phyloP scores from a whole-genome alignment of 2,797 vertebrate species.

The Cryptoblepharus egeriae region DNA sequence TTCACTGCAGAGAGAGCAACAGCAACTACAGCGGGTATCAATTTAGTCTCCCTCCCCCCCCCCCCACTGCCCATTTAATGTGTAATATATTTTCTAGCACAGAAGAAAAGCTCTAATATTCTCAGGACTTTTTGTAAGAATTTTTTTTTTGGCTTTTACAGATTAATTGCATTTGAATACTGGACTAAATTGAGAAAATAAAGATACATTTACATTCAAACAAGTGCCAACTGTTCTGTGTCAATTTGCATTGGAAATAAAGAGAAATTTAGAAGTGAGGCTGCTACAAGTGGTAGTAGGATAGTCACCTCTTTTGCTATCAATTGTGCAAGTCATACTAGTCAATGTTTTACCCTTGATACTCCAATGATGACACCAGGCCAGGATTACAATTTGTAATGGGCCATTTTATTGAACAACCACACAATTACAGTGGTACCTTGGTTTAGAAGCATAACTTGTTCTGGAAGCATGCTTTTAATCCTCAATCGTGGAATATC shows the following conservation, averaged over 20 bases:
- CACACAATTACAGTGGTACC: too few species aligned
- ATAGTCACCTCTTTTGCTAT: too few species aligned
- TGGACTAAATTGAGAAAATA: conserved; percentile 45
- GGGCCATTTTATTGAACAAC: too few species aligned
- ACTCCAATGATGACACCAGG: too few species aligned
- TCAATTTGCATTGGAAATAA: background rate
- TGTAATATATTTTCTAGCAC: conserved; percentile 54
- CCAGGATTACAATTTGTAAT: too few species aligned
- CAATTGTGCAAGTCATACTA: background rate
- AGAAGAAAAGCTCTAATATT: conserved; percentile 32
- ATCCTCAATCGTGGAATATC: too few species aligned
- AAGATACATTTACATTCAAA: conserved; percentile 44
- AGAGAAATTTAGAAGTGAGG: background rate
- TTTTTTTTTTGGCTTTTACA: conserved; percentile 56
- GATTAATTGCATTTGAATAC: conserved; percentile 53
- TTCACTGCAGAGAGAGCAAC: conserved; percentile 54
- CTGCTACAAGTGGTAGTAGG: too few species aligned
- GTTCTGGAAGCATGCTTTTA: too few species aligned
- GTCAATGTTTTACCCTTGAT: too few species aligned
- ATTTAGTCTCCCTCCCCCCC: conserved; percentile 23
- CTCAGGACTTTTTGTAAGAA: conserved; percentile 53
- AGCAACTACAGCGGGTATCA: conserved; percentile 56
- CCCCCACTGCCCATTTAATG: conserved; percentile 5
- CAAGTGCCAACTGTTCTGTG: background rate
- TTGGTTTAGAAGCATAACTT: too few species aligned